Base-by-base conservation (phyloP, 2,888 invertebrate genomes). In the Oscheius sp. region DNA sequence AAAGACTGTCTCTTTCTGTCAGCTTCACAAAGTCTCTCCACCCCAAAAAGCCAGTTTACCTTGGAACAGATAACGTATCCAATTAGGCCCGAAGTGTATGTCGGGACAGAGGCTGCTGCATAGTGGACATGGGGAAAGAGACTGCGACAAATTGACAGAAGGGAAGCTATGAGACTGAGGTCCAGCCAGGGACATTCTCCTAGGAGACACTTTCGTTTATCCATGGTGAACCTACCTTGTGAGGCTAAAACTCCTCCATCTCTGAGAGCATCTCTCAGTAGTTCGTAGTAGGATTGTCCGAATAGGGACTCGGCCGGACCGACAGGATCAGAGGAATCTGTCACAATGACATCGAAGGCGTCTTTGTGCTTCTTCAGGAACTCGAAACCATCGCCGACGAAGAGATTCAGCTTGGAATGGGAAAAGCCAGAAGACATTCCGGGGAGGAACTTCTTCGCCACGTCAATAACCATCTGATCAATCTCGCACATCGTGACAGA, bases 261-360 rank as follows among this genome's bases (percentile, higher is more conserved):
- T 86, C 92, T 93, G 33, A 99, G 90, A 0, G 96, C 95, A 76
- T 93, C 92, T 85, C 93, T 94, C 92, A 98, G 93, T 29, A 96
- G 90, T 65, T 93, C 91, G 89, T 94, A 96, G 88, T 96, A 96
- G 74, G 93, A 92, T 87, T 94, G 93, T 89, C 94, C 92, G 89
- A 94, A 95, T 11, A 94, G 90, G 42, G 92, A 91, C 73, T 92
- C 92, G 0, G 93, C 93, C 47, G 93, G 93, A 92, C 97, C 98
- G 42, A 97, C 92, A 0, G 98, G 98, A 91, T 99, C 99, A 55
- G 96, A 96, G 80, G 96, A 96, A 90, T 99, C 99, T 0, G 98
- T 99, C 73, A 99, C 96, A 81, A 99, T 96, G 58, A 99, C 95
- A 91, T 99, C 99, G 90, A 95, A 99, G 90, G 94, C 93, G 55